Percentiles rank a stretch among this genome's conserved stretches.
Evolutionary conservation across 2,113 vertebrate species (phyloP).

Genomic region (Halichoeres trimaculatus): DNA sequence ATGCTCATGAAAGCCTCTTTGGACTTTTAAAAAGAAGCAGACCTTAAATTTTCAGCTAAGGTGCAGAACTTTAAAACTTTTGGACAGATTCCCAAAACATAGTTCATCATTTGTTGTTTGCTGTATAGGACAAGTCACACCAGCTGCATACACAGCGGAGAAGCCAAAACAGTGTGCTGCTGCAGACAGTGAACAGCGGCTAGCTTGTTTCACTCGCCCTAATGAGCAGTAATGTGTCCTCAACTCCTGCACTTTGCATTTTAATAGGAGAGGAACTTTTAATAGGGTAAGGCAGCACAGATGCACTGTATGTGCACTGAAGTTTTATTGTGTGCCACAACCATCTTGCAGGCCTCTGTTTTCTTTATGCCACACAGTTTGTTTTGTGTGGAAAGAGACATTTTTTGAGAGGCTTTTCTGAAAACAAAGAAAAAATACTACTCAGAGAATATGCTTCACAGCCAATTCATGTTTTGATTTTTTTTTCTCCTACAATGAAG

Average conservation of each 20-base stretch:
- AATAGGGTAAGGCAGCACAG: not conserved
- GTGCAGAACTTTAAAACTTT: not conserved
- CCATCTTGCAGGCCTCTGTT: not conserved
- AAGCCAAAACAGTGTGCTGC: not conserved
- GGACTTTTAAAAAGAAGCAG: not conserved
- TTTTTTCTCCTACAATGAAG: too few species aligned
- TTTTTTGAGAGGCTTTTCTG: not conserved
- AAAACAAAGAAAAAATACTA: not conserved
- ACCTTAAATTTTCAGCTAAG: too few species aligned
- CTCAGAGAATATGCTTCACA: too few species aligned
- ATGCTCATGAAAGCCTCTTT: not conserved
- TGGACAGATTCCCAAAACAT: not conserved
- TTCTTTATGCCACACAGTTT: not conserved
- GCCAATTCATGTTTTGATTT: too few species aligned
- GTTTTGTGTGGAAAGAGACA: not conserved
- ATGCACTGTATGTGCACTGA: not conserved
- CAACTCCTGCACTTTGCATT: slow-evolving; percentile 25
- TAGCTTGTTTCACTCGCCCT: slow-evolving; percentile 5
- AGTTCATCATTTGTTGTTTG: not conserved
- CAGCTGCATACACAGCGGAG: slow-evolving; percentile 31
- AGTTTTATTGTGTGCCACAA: not conserved
- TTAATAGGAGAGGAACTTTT: too few species aligned
- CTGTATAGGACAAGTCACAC: slow-evolving; percentile 2
- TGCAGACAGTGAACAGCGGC: slow-evolving; percentile 40
- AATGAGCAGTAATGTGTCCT: slow-evolving; percentile 37